Evolutionary conservation across 2,113 vertebrate species (phyloP), one percentile per base, ranked within the genome.

Genomic region (Tretioscincus oriximinensis): DNA sequence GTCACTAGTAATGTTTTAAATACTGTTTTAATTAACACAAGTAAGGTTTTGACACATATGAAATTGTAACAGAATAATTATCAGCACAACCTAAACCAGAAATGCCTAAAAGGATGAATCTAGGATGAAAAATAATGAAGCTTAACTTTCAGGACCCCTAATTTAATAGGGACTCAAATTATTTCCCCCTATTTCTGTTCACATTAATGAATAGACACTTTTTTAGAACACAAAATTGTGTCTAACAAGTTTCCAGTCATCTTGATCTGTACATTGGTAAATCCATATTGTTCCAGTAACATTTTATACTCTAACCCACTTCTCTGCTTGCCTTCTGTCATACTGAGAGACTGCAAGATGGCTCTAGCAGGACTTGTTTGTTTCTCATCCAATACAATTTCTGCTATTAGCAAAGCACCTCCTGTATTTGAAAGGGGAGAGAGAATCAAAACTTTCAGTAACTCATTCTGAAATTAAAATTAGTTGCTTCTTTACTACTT

Each of bases 281-380:
- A 98, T 69, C 95, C 92, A 0, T 97, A 92, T 74, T 91, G 94
- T 90, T 96, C 92, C 77, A 98, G 82, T 54, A 98, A 92, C 79
- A 87, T 87, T 24, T 81, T 91, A 90, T 98, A 98, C 67, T 97
- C 96, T 4, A 91, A 69, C 5, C 91, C 86, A 47, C 94, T 97
- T 86, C 97, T 96, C 90, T 98, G 96, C 76, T 87, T 95, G 67
- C 97, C 97, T 88, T 94, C 92, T 58, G 92, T 95, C 96, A 97
- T 96, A 87, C 94, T 95, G 86, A 98, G 97, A 72, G 96, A 95
- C 88, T 98, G 97, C 6, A 98, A 93, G 49, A 97, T 88, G 54
- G 93, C 96, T 45, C 93, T 90, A 54, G 91, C 90, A 10, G 96
- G 96, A 22, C 89, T 90, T 0, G 2, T 93, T 88, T 94, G 91